phyloP scores from a whole-genome alignment of 2,888 invertebrate genomes.

The Laothoe populi region DNA sequence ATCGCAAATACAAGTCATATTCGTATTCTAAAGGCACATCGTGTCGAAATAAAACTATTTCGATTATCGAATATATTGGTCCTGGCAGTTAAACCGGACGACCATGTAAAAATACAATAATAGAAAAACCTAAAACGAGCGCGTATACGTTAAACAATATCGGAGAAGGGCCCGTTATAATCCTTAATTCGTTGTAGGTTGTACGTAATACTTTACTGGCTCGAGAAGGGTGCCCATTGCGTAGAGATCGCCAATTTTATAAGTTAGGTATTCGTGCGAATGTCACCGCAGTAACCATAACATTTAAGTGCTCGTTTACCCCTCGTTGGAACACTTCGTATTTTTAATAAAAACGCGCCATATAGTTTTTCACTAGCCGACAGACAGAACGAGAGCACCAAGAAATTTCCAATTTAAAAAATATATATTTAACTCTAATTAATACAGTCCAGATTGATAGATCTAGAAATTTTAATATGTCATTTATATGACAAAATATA shows the following conservation, averaged over 20 bases:
- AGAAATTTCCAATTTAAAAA: slow-evolving; percentile 72
- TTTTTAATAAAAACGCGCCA: slow-evolving; percentile 78
- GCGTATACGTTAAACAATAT: slow-evolving; percentile 56
- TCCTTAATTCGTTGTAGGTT: slow-evolving; percentile 60
- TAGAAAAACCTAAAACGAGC: slow-evolving; percentile 43
- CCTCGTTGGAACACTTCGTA: slow-evolving; percentile 77
- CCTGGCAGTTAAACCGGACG: slow-evolving; percentile 12
- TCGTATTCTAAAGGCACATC: not conserved
- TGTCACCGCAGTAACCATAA: slow-evolving; percentile 82
- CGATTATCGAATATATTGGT: slow-evolving; percentile 23
- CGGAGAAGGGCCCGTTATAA: slow-evolving; percentile 54
- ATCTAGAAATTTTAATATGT: not conserved
- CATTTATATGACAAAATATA: not conserved
- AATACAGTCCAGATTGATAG: slow-evolving; percentile 37
- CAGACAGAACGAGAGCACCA: slow-evolving; percentile 51
- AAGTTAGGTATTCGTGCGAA: slow-evolving; percentile 77
- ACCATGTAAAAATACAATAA: slow-evolving; percentile 39
- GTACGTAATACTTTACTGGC: slow-evolving; percentile 63
- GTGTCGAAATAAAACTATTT: slow-evolving; percentile 17
- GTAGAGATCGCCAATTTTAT: slow-evolving; percentile 75
- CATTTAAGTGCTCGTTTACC: slow-evolving; percentile 78
- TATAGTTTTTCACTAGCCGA: slow-evolving; percentile 72
- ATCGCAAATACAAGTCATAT: not conserved
- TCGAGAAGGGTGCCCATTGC: slow-evolving; percentile 56
- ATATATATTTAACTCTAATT: slow-evolving; percentile 56